Evolutionary conservation across 2,797 vertebrate species (phyloP).

Genomic region (Darevskia mixta): DNA sequence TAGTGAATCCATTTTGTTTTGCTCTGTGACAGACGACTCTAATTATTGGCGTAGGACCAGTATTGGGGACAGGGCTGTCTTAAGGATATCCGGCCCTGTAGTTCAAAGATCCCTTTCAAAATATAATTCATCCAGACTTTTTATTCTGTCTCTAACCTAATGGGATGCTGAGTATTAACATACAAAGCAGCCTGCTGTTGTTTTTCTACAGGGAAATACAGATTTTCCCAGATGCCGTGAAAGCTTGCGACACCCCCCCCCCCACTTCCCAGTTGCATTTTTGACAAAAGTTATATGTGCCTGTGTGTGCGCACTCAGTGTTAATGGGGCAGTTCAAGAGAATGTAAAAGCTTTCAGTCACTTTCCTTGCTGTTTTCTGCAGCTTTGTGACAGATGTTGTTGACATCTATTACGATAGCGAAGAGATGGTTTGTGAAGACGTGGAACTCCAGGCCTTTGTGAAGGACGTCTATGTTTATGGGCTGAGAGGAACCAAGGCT

Average conservation of each 20-base stretch:
- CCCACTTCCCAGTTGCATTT: too few relatives aligned
- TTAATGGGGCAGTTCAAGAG: neutral
- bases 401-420: conserved; percentile 87
- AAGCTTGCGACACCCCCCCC: too few relatives aligned
- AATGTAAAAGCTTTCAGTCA: neutral
- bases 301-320: neutral
- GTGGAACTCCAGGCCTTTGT: conserved; percentile 93
- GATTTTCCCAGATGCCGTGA: too few relatives aligned
- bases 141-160: too few relatives aligned
- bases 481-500: conserved; percentile 90
- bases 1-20: neutral
- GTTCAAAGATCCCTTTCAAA: too few relatives aligned
- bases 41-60: too few relatives aligned
- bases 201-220: too few relatives aligned
- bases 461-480: conserved; percentile 92
- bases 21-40: neutral
- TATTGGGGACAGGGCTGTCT: neutral
- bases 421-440: conserved; percentile 86
- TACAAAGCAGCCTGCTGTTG: too few relatives aligned
- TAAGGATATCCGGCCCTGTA: too few relatives aligned
- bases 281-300: neutral
- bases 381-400: conserved; percentile 92
- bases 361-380: conserved; percentile 29
- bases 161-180: too few relatives aligned
- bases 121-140: too few relatives aligned